These are phyloP conservation scores for Chrysolina oricalcia DNA, from an alignment of 2,888 invertebrate species.

Conservation along the genomic window DNA sequence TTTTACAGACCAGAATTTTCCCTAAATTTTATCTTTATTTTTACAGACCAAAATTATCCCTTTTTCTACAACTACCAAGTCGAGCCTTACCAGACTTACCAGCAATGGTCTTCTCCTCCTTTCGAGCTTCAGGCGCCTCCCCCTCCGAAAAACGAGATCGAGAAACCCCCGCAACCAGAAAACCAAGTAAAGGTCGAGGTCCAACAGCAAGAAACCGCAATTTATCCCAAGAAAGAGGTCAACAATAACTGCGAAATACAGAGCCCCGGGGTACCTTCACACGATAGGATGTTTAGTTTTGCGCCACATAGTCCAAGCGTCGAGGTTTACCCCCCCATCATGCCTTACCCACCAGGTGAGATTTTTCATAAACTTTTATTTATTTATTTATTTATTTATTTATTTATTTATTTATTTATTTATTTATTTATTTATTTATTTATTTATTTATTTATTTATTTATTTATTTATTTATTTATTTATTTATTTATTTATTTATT, in stretches of 20 bases:
- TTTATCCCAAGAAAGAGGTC: conserved; percentile 27
- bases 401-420: too few relatives aligned
- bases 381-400: too few relatives aligned
- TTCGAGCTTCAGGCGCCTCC: conserved; percentile 44
- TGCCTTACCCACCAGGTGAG: conserved; percentile 52
- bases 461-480: too few relatives aligned
- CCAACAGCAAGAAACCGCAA: neutral
- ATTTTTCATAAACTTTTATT: neutral
- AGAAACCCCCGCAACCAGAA: conserved; percentile 8
- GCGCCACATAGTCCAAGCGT: conserved; percentile 52
- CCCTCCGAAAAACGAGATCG: conserved; percentile 34
- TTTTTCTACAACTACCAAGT: conserved; percentile 61
- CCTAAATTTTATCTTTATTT: conserved; percentile 20
- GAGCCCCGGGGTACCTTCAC: neutral
- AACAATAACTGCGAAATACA: conserved; percentile 41
- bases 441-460: too few relatives aligned
- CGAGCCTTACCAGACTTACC: conserved; percentile 52
- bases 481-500: too few relatives aligned
- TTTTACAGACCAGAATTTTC: conserved; percentile 58
- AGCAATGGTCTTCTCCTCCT: conserved; percentile 49
- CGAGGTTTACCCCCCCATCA: conserved; percentile 59
- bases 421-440: too few relatives aligned
- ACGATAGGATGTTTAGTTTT: neutral
- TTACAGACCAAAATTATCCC: conserved; percentile 60
- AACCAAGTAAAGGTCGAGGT: neutral